Evolutionary conservation across 2,888 invertebrate species (phyloP).

Genomic region (Lasioglossum vierecki): DNA sequence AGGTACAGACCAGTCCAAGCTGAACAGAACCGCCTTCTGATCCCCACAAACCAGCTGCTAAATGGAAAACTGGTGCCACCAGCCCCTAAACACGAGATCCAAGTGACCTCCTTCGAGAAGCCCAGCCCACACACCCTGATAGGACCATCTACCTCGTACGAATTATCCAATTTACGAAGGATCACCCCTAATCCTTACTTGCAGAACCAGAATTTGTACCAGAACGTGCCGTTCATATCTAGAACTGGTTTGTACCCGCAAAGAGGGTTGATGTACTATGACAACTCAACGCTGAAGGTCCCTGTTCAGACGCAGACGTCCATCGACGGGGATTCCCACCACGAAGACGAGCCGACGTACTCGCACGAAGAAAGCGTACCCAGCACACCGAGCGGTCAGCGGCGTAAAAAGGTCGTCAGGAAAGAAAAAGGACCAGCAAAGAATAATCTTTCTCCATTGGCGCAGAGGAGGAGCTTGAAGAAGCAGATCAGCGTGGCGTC

Average conservation of each 20-base stretch:
- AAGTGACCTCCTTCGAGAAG: constrained; percentile 82
- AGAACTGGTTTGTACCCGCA: constrained; percentile 50
- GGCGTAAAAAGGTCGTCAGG: constrained; percentile 52
- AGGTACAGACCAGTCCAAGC: constrained; percentile 36
- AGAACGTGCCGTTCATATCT: constrained; percentile 74
- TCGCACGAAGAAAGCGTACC: constrained; percentile 52
- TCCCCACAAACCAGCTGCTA: constrained; percentile 60
- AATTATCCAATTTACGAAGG: constrained; percentile 70
- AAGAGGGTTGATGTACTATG: constrained; percentile 57
- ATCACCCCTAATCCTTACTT: constrained; percentile 63
- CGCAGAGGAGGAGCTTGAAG: constrained; percentile 71
- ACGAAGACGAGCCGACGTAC: constrained; percentile 55
- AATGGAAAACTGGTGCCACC: constrained; percentile 36
- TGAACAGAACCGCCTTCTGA: constrained; percentile 66
- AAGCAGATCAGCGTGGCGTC: constrained; percentile 75
- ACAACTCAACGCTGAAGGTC: constrained; percentile 69
- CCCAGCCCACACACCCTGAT: constrained; percentile 80
- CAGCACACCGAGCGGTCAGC: constrained; percentile 60
- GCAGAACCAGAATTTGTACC: constrained; percentile 69
- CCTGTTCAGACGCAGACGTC: constrained; percentile 79
- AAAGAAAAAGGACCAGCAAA: constrained; percentile 62
- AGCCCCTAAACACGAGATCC: constrained; percentile 70
- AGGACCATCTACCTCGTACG: constrained; percentile 72
- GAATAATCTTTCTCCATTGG: constrained; percentile 50
- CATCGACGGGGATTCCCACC: constrained; percentile 70